These are phyloP conservation scores for Monodelphis domestica DNA, from an alignment of 2,797 vertebrate species.

Conservation along the genomic window DNA sequence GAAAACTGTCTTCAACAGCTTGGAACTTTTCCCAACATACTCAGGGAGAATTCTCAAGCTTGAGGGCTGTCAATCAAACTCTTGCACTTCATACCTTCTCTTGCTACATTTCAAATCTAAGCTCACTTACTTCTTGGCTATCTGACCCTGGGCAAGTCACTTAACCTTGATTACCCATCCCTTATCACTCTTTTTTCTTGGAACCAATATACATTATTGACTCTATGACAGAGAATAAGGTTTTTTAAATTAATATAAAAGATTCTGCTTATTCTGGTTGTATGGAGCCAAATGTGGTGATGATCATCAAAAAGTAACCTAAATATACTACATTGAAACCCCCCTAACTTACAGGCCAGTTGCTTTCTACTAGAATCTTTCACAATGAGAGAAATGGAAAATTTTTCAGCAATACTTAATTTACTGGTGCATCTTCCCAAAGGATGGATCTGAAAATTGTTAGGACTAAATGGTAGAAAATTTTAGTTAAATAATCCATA, in stretches of 20 bases:
- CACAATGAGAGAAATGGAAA: not conserved
- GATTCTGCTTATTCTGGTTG: not conserved
- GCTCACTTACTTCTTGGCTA: too few species aligned
- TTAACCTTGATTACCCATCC: too few species aligned
- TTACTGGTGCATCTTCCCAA: not conserved
- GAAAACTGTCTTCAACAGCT: too few species aligned
- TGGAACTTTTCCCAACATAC: too few species aligned
- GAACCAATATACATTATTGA: too few species aligned
- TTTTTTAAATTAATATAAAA: not conserved
- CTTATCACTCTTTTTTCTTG: too few species aligned
- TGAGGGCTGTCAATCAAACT: too few species aligned
- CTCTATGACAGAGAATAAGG: too few species aligned
- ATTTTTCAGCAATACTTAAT: not conserved
- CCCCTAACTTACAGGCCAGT: not conserved
- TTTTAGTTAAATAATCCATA: not conserved
- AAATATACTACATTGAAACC: not conserved
- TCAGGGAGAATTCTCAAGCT: too few species aligned
- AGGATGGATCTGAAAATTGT: not conserved
- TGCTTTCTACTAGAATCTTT: not conserved
- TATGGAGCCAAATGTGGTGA: not conserved
- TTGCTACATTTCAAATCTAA: too few species aligned
- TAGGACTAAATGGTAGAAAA: not conserved
- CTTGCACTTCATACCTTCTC: too few species aligned
- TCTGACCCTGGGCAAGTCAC: too few species aligned
- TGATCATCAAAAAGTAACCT: not conserved